These are phyloP conservation scores for Macrophya alboannulata DNA, from an alignment of 2,888 invertebrate species.

Conservation along the genomic window DNA sequence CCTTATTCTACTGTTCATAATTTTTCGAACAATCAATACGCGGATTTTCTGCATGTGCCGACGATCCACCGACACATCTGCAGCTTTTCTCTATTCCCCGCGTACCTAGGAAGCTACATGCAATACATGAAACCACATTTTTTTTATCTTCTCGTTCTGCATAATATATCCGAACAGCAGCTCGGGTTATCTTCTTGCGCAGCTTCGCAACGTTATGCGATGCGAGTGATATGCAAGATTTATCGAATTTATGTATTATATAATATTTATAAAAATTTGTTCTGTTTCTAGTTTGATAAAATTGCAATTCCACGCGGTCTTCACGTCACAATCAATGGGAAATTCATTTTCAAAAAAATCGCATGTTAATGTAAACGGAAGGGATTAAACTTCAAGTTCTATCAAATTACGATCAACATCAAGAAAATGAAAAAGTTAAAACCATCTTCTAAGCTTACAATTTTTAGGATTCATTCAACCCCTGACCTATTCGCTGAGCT, in stretches of 20 bases:
- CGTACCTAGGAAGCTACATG: not conserved
- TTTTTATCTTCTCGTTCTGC: not conserved
- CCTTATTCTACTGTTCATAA: not conserved
- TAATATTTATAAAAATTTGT: not conserved
- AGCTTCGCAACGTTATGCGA: not conserved
- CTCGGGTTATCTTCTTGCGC: not conserved
- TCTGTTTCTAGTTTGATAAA: not conserved
- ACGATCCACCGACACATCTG: too few species aligned
- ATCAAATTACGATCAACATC: not conserved
- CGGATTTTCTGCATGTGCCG: too few species aligned
- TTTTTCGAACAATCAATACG: not conserved
- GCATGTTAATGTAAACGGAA: not conserved
- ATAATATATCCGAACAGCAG: not conserved
- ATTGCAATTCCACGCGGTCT: not conserved
- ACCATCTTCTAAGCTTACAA: not conserved
- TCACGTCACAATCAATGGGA: not conserved
- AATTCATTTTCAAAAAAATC: not conserved
- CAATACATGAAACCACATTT: not conserved
- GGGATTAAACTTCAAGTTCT: not conserved
- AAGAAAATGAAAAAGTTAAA: not conserved
- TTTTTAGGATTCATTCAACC: conserved; percentile 2
- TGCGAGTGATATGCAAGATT: conserved; percentile 26
- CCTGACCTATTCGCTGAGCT: not conserved
- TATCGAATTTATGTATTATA: not conserved
- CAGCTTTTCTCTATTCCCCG: not conserved